These are phyloP conservation scores for Oedothorax gibbosus DNA, from an alignment of 1,140 invertebrate species.

Conservation along the genomic window DNA sequence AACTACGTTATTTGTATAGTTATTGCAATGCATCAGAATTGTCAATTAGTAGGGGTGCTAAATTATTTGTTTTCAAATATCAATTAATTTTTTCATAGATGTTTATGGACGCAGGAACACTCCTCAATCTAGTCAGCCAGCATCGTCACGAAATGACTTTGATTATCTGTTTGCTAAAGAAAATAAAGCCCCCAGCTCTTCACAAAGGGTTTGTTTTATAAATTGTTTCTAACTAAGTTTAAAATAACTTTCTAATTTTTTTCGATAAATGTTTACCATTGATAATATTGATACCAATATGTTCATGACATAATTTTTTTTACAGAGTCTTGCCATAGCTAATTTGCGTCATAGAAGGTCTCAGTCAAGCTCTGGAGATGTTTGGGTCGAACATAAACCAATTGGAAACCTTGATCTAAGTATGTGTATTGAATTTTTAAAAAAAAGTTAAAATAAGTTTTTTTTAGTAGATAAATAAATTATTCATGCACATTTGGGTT, in stretches of 20 bases:
- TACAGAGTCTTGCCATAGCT: conserved; percentile 71
- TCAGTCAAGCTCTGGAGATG: conserved; percentile 77
- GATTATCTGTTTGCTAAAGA: conserved; percentile 47
- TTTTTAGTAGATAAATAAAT: no score
- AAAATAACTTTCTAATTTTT: no score
- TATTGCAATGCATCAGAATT: no score
- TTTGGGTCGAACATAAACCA: conserved; percentile 92
- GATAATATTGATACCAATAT: no score
- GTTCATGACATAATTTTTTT: not conserved
- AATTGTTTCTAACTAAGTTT: not conserved
- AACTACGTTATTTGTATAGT: no score
- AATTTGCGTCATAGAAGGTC: conserved; percentile 83
- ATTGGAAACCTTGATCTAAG: conserved; percentile 69
- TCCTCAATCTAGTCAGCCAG: conserved; percentile 16
- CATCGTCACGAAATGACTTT: conserved; percentile 28
- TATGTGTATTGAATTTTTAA: no score
- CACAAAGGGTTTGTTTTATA: conserved; percentile 33
- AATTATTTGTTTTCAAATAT: not conserved
- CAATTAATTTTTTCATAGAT: conserved; percentile 34
- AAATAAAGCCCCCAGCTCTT: conserved; percentile 42
- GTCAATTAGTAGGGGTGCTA: no score
- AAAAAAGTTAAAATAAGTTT: no score
- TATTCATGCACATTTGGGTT: no score
- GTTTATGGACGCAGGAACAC: not conserved
- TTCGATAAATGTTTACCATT: no score